Evolutionary conservation across 2,888 invertebrate genomes (phyloP).

Genomic region (Timema podura): DNA sequence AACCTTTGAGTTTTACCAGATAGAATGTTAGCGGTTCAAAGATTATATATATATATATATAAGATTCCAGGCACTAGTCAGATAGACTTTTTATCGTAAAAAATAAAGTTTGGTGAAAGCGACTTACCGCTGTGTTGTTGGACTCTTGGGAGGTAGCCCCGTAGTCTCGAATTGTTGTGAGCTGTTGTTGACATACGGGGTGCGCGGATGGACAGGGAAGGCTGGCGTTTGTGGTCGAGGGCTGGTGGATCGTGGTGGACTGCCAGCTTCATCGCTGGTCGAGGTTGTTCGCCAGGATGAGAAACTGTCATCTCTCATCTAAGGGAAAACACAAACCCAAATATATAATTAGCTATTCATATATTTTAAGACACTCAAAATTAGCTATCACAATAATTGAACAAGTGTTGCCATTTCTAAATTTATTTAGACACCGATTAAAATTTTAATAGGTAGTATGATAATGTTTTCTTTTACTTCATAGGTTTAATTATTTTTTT

Average conservation of each 20-base stretch:
- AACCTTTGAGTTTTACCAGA: too few relatives aligned
- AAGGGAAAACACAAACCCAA: constrained; percentile 22
- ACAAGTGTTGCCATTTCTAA: too few relatives aligned
- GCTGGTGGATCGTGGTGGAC: constrained; percentile 51
- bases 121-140: constrained; percentile 63
- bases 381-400: too few relatives aligned
- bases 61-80: too few relatives aligned
- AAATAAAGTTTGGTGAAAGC: background rate
- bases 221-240: constrained; percentile 85
- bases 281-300: constrained; percentile 63
- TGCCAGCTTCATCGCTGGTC: constrained; percentile 50
- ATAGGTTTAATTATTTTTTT: too few relatives aligned
- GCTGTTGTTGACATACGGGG: constrained; percentile 77
- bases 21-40: too few relatives aligned
- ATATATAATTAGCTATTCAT: constrained; percentile 24
- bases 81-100: background rate
- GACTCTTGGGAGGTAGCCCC: constrained; percentile 77
- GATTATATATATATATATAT: too few relatives aligned
- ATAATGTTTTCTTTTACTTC: too few relatives aligned
- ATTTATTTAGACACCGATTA: too few relatives aligned
- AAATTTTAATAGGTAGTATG: too few relatives aligned
- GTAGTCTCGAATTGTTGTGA: constrained; percentile 49
- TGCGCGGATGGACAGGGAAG: constrained; percentile 88
- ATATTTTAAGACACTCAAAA: constrained; percentile 41
- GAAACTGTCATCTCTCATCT: constrained; percentile 61